Evolutionary conservation across 2,888 invertebrate genomes (phyloP).

Genomic region (Harpalus rubripes): DNA sequence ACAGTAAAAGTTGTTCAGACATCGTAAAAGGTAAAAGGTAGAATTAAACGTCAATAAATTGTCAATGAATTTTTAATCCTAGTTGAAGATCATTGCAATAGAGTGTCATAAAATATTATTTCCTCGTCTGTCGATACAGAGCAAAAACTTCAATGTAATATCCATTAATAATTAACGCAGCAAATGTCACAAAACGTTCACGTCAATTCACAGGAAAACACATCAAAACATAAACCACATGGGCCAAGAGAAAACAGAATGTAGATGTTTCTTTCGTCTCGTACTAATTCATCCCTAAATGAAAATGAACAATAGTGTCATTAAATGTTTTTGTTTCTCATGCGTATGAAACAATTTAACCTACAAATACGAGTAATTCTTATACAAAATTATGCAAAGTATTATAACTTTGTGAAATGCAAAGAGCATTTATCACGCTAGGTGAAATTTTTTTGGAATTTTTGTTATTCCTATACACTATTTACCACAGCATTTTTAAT

Average conservation of each 20-base stretch:
- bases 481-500: no score
- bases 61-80: slow-evolving; percentile 3
- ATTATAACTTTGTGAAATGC: no score
- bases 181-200: slow-evolving; percentile 21
- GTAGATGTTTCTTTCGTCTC: background rate
- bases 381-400: no score
- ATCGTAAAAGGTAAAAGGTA: background rate
- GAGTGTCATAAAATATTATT: background rate
- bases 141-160: slow-evolving; percentile 11
- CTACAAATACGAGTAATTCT: no score
- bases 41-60: background rate
- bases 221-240: slow-evolving; percentile 38
- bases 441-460: no score
- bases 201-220: background rate
- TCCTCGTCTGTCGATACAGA: background rate
- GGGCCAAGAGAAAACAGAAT: background rate
- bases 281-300: background rate
- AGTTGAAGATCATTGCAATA: background rate
- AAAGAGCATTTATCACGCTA: no score
- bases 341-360: no score
- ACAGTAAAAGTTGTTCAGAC: background rate
- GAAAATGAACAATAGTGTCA: background rate
- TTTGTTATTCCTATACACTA: no score
- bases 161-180: slow-evolving; percentile 33
- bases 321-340: no score